A percentile compares a stretch with the other conserved stretches of the same genome.
Evolutionary conservation across 2,888 invertebrate genomes (phyloP).

Genomic region (Pandemis cinnamomeana): DNA sequence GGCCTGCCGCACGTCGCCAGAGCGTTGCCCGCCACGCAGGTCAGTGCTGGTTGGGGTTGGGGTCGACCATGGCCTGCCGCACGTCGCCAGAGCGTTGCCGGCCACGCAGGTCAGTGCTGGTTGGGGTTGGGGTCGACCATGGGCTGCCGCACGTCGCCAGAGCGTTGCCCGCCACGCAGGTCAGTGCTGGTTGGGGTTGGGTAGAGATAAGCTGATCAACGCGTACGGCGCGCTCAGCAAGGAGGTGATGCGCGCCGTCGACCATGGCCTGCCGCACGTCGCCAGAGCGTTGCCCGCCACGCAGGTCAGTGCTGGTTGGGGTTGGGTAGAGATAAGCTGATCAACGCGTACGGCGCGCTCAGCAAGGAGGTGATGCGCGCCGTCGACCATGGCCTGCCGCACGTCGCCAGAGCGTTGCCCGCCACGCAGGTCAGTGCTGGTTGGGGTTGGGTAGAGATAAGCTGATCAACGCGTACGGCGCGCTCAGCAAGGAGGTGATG

Average conservation of each 20-base stretch:
- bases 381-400: slow-evolving; percentile 92
- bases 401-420: slow-evolving; percentile 91
- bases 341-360: slow-evolving; percentile 91
- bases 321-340: slow-evolving; percentile 85
- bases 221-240: slow-evolving; percentile 90
- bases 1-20: slow-evolving; percentile 90
- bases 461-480: slow-evolving; percentile 94
- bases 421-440: slow-evolving; percentile 84
- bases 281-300: slow-evolving; percentile 93
- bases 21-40: slow-evolving; percentile 91
- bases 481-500: slow-evolving; percentile 88
- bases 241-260: slow-evolving; percentile 93
- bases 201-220: slow-evolving; percentile 89
- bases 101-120: slow-evolving; percentile 84
- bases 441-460: slow-evolving; percentile 65
- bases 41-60: slow-evolving; percentile 35
- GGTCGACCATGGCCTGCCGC: slow-evolving; percentile 92
- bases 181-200: slow-evolving; percentile 35
- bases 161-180: slow-evolving; percentile 91
- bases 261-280: slow-evolving; percentile 90
- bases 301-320: slow-evolving; percentile 66
- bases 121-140: slow-evolving; percentile 87
- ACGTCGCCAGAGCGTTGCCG: slow-evolving; percentile 91
- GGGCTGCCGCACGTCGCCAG: slow-evolving; percentile 90
- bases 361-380: slow-evolving; percentile 91